phyloP scores from a whole-genome alignment of 2,888 invertebrate species.

The Suillia variegata region DNA sequence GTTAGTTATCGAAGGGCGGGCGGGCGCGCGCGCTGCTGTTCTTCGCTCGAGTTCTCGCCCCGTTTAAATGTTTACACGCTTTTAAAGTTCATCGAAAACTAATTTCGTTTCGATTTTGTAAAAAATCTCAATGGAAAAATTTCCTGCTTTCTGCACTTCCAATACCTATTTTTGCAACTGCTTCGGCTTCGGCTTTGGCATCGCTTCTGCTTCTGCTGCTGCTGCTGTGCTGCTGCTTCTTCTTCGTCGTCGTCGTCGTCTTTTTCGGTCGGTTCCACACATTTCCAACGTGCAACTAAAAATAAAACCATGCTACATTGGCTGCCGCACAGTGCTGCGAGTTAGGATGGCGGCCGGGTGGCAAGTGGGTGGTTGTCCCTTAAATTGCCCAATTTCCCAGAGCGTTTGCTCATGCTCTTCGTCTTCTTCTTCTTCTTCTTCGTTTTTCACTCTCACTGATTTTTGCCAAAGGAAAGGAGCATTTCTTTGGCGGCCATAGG shows the following conservation, averaged over 20 bases:
- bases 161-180: conserved; percentile 34
- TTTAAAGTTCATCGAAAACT: conserved; percentile 60
- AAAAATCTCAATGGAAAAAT: conserved; percentile 50
- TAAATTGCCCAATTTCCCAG: too few relatives aligned
- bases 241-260: too few relatives aligned
- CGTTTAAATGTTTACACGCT: conserved; percentile 50
- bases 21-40: too few relatives aligned
- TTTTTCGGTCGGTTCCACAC: conserved; percentile 23
- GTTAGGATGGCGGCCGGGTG: neutral
- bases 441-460: too few relatives aligned
- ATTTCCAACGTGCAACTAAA: conserved; percentile 39
- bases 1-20: too few relatives aligned
- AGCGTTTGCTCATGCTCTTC: too few relatives aligned
- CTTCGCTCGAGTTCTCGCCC: too few relatives aligned
- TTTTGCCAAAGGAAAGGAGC: too few relatives aligned
- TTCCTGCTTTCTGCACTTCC: conserved; percentile 15
- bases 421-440: too few relatives aligned
- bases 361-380: neutral
- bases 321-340: too few relatives aligned
- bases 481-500: too few relatives aligned
- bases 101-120: conserved; percentile 57
- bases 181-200: conserved; percentile 23
- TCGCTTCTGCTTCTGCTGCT: conserved; percentile 24
- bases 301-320: conserved; percentile 36
- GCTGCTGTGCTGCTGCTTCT: conserved; percentile 22